A percentile compares a stretch with the other conserved stretches of the same genome.
phyloP scores from a whole-genome alignment of 2,113 vertebrate species.

The Protomyctophum bolini region DNA sequence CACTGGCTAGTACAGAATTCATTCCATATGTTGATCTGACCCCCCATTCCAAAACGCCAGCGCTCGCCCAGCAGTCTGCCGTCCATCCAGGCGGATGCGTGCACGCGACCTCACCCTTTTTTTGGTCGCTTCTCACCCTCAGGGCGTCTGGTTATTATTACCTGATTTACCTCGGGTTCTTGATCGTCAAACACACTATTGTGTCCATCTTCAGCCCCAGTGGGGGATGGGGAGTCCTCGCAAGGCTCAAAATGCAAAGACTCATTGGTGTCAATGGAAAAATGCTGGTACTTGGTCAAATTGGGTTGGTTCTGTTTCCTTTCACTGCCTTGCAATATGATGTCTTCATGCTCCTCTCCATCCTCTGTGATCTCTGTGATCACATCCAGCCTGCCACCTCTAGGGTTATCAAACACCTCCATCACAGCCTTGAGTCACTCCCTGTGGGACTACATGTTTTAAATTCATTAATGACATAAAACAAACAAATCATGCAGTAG shows the following conservation, averaged over 20 bases:
- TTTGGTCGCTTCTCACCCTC: no score
- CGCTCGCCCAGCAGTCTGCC: no score
- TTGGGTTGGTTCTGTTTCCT: neutral
- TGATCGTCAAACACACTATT: constrained; percentile 57
- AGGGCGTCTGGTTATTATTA: no score
- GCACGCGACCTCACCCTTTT: no score
- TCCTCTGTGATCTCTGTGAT: constrained; percentile 83
- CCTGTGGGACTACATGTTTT: constrained; percentile 1
- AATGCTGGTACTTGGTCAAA: constrained; percentile 59
- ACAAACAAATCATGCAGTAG: no score
- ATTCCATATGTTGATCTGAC: no score
- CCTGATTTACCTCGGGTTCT: constrained; percentile 43
- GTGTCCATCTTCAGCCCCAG: constrained; percentile 32
- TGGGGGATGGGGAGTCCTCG: constrained; percentile 50
- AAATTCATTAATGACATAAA: neutral
- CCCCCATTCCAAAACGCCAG: no score
- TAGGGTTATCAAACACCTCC: constrained; percentile 81
- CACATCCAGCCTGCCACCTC: constrained; percentile 75
- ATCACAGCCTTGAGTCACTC: constrained; percentile 53
- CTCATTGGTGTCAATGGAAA: constrained; percentile 67
- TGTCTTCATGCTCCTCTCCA: constrained; percentile 57
- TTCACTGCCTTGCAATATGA: constrained; percentile 32
- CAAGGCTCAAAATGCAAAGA: constrained; percentile 66
- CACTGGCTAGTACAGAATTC: no score
- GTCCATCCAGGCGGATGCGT: no score